Evolutionary conservation across 2,888 invertebrate genomes (phyloP), one percentile per base, ranked within the genome.

Genomic region (Lapara coniferarum): DNA sequence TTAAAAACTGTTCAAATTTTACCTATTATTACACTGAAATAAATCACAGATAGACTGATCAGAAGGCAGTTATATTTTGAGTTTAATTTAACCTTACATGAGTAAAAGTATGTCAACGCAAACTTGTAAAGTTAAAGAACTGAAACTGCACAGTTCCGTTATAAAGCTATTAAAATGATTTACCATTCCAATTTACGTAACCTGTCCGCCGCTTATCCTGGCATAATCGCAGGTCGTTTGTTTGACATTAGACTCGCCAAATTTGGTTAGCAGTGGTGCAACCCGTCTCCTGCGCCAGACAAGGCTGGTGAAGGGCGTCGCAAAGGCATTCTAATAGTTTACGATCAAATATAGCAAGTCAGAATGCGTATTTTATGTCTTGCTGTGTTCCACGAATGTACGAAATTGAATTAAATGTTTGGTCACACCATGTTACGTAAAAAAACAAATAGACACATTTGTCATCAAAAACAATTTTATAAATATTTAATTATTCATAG

Each of bases 151-250:
- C n/a, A 19, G 63, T 63, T 44, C 59, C 63, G 49, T 49, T 25
- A 63, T 63, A 49, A 19, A 63, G 49, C 59, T 46, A 63, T 63
- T 63, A 63, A 63, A 63, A 46, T 63, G 49, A 63, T 63, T 63
- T 63, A 63, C 49, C 16, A 49, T 49, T 49, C 63, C 57, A 57
- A 30, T 57, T 57, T 37, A 57, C 57, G 57, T 57, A 57, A 49
- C 46, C 44, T 46, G 46, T 19, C 63, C 49, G 46, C 63, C 46
- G 46, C 46, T 19, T 46, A 46, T 46, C 63, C 49, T 19, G 55
- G 55, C 55, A 19, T 55, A 46, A 63, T 63, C 19, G 46, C 13
- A 25, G 63, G 49, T 59, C 59, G 59, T 59, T 59, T 59, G 59
- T 58, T 37, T 46, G 63, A 63, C 63, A 63, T 63, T 63, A 46